Evolutionary conservation across 2,888 invertebrate genomes (phyloP).

Genomic region (Yponomeuta sedellus): DNA sequence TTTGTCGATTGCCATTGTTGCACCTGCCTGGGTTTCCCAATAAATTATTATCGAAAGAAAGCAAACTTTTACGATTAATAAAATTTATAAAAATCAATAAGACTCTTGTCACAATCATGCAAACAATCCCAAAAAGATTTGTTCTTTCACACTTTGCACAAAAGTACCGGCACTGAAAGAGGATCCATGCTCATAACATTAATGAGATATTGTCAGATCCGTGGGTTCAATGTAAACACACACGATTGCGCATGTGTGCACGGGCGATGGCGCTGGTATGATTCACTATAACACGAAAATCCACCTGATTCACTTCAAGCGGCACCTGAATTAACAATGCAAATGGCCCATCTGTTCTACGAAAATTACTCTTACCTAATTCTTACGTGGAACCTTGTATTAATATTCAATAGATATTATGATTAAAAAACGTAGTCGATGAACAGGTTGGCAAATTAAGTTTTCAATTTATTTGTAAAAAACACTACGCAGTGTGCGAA

Average conservation of each 20-base stretch:
- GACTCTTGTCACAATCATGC: too few relatives aligned
- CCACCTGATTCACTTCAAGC: neutral
- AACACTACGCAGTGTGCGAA: too few relatives aligned
- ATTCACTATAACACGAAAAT: neutral
- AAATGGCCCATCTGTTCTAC: neutral
- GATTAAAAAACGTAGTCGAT: too few relatives aligned
- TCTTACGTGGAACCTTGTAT: neutral
- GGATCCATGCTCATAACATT: neutral
- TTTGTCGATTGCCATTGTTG: neutral
- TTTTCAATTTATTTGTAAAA: too few relatives aligned
- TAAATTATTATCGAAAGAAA: too few relatives aligned
- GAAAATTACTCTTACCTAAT: neutral
- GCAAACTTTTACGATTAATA: too few relatives aligned
- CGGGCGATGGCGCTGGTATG: neutral
- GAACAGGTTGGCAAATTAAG: too few relatives aligned
- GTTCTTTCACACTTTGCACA: too few relatives aligned
- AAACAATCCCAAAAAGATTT: too few relatives aligned
- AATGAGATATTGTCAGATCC: neutral
- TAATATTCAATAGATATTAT: neutral
- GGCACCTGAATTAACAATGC: slow-evolving; percentile 2
- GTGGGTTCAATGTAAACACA: neutral
- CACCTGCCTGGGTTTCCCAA: neutral
- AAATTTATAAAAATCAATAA: too few relatives aligned
- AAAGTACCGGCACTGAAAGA: neutral
- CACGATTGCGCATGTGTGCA: neutral